Percentiles rank a stretch among this genome's conserved stretches.
Conservation (phyloP, 2,888 invertebrate species). For the Galeruca laticollis region DNA sequence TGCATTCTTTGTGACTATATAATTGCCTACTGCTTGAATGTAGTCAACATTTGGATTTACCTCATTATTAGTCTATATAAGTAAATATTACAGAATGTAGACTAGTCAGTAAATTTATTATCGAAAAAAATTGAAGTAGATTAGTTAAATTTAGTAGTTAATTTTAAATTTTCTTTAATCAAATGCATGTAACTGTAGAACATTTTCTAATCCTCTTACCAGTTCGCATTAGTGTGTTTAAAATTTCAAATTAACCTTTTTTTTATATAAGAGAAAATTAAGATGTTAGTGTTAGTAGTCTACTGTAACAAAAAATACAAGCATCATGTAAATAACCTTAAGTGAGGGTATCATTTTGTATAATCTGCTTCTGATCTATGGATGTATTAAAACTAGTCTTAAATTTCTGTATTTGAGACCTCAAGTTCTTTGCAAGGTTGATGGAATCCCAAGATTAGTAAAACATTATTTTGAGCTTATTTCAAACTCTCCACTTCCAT, state of each 20-base stretch:
- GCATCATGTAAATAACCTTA: no score
- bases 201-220: background rate
- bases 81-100: conserved; percentile 11
- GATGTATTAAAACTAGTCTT: no score
- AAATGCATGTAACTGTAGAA: background rate
- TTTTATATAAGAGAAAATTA: background rate
- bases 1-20: conserved; percentile 41
- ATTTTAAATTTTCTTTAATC: background rate
- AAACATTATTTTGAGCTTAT: no score
- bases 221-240: background rate
- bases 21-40: conserved; percentile 23
- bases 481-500: no score
- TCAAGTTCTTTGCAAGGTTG: no score
- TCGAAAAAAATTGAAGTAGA: background rate
- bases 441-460: no score
- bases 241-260: background rate
- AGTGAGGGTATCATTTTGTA: no score
- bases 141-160: background rate
- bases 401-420: no score
- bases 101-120: conserved; percentile 7
- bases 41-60: conserved; percentile 17
- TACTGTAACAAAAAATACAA: no score
- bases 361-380: no score
- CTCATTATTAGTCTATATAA: conserved; percentile 14
- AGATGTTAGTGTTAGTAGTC: no score